A percentile compares a stretch with the other conserved stretches of the same genome.
Evolutionary conservation across 2,113 vertebrate genomes (phyloP).

Genomic region (Phylloscopus trochilus): DNA sequence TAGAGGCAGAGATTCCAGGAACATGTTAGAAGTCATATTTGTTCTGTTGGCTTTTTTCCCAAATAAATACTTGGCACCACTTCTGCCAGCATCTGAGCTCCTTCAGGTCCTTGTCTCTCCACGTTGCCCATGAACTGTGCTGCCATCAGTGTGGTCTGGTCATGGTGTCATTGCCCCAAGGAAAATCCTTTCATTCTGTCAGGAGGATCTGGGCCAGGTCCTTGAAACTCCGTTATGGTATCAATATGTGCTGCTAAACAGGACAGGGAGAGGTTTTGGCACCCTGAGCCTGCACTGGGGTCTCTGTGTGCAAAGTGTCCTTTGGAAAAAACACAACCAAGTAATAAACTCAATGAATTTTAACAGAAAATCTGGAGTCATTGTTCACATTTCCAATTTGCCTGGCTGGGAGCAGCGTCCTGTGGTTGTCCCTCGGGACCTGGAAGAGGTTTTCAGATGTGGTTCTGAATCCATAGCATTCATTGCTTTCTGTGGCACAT

Average conservation of each 20-base stretch:
- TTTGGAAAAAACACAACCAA: background rate
- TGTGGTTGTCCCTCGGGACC: background rate
- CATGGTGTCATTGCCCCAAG: background rate
- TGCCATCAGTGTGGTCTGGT: background rate
- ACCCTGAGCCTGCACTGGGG: background rate
- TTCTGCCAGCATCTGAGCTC: background rate
- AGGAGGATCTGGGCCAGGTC: background rate
- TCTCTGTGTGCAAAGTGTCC: background rate
- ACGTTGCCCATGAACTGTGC: background rate
- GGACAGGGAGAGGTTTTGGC: background rate
- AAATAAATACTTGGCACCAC: background rate
- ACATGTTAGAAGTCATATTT: background rate
- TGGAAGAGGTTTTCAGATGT: slow-evolving; percentile 47
- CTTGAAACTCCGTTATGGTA: background rate
- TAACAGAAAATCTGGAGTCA: background rate
- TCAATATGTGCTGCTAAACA: background rate
- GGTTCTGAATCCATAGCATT: slow-evolving; percentile 39
- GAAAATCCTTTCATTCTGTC: background rate
- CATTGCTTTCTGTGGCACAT: background rate
- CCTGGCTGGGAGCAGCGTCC: slow-evolving; percentile 3
- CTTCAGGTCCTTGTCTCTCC: background rate
- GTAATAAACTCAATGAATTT: background rate
- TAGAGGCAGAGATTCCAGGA: background rate
- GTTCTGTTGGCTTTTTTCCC: background rate
- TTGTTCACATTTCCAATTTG: slow-evolving; percentile 24